A percentile compares a stretch with the other conserved stretches of the same genome.
Conservation (phyloP, 2,888 invertebrate genomes). For the Asteroscopus sphinx region DNA sequence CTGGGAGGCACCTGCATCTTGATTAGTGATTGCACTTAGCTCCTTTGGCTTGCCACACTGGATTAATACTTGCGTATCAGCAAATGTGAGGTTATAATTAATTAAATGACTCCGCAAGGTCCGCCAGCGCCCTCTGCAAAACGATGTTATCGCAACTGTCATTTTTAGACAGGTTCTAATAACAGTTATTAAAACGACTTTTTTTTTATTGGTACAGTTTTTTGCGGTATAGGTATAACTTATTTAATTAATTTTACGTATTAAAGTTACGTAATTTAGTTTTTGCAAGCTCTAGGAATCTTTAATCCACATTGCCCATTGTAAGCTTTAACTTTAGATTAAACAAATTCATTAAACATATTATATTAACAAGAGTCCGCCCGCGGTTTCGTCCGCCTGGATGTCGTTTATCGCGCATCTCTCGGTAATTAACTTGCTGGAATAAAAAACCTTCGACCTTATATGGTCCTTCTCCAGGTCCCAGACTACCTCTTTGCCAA, state of each 20-base stretch:
- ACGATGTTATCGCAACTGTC: constrained; percentile 69
- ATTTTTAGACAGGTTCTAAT: constrained; percentile 64
- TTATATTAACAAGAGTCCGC: no score
- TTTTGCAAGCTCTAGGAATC: not conserved
- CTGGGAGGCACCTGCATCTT: constrained; percentile 85
- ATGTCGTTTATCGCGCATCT: no score
- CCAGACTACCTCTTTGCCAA: no score
- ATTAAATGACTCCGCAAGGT: constrained; percentile 73
- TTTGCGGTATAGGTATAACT: constrained; percentile 4
- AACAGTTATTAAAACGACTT: constrained; percentile 53
- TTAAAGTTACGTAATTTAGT: no score
- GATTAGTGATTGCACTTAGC: constrained; percentile 85
- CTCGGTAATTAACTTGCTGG: no score
- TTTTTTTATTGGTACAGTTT: constrained; percentile 30
- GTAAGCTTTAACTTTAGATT: not conserved
- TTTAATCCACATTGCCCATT: not conserved
- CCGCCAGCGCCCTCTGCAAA: constrained; percentile 54
- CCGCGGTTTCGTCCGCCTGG: no score
- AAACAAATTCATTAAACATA: not conserved
- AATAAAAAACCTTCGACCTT: no score
- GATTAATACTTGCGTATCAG: constrained; percentile 79
- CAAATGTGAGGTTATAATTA: constrained; percentile 81
- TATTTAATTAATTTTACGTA: no score
- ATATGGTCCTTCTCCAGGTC: no score
- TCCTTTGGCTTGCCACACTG: constrained; percentile 74